Evolutionary conservation across 1,140 invertebrate genomes (phyloP), one percentile per base, ranked within the genome.

Genomic region (Alviniconcha marisindica): DNA sequence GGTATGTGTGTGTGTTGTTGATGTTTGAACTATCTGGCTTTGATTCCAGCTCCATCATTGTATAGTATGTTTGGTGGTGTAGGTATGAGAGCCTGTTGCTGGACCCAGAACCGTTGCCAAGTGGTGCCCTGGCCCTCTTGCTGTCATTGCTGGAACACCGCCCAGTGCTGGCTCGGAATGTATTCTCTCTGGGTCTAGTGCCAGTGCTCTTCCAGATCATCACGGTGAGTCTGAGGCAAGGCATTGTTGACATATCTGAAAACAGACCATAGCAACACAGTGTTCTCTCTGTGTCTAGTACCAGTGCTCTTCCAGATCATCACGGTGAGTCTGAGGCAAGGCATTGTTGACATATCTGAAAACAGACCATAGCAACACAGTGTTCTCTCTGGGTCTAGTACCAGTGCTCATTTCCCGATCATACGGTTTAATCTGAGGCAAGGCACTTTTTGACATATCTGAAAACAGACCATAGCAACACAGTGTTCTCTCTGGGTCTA

Each of bases 11-110:
- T 51, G 15, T 66, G 76, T 28, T 38, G 36, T 10, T 77, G 76
- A 24, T 2, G 24, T 5, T 54, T 24, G n/a, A 12, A 28, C n/a
- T 1, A 33, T 51, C 7, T 51, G 48, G 48, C 48, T 12, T 51
- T 7, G 21, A 7, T 51, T 7, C 48, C 48, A 21, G 7, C 10
- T 51, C 48, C 21, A 21, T 12, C 48, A 51, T 51, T 51, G 21
- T n/a, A n/a, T n/a, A n/a, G n/a, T n/a, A n/a, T 51, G 48, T 51
- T 51, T 51, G 48, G 82, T 73, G 74, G n/a, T 86, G 1, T 63
- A 92, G 91, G 74, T 92, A 86, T 88, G 91, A 92, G 77, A 90
- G 91, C 80, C 87, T 92, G 42, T 81, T 92, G 28, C 79, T 92
- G 38, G 91, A 92, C 56, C 89, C 88, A 44, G 91, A 92, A 60